Percentiles rank a stretch among this genome's conserved stretches.
These are phyloP conservation scores for Teinopalpus imperialis DNA, from an alignment of 2,888 invertebrate species.

Conservation along the genomic window DNA sequence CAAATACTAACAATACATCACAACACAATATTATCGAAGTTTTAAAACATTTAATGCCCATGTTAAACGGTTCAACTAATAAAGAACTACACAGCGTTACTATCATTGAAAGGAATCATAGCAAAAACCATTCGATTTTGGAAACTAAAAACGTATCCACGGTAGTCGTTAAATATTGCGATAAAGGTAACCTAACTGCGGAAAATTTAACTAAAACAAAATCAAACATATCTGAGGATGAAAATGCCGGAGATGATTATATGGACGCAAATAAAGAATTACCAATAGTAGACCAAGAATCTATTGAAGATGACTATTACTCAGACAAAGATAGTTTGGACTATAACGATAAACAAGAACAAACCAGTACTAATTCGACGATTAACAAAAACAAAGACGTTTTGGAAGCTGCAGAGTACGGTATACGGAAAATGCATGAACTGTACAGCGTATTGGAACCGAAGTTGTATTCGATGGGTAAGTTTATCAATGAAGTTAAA, in stretches of 20 bases:
- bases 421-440: constrained; percentile 85
- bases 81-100: constrained; percentile 73
- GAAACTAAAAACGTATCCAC: constrained; percentile 69
- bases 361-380: constrained; percentile 40
- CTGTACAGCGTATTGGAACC: constrained; percentile 85
- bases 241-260: constrained; percentile 32
- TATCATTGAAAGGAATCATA: constrained; percentile 64
- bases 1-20: constrained; percentile 47
- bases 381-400: constrained; percentile 69
- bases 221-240: constrained; percentile 24
- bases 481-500: no score
- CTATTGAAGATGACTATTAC: constrained; percentile 34
- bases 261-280: constrained; percentile 27
- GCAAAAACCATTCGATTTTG: constrained; percentile 60
- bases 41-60: constrained; percentile 70
- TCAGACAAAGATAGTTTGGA: constrained; percentile 33
- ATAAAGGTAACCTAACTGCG: constrained; percentile 53
- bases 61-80: constrained; percentile 62
- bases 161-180: constrained; percentile 70
- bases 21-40: constrained; percentile 66
- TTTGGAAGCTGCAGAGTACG: constrained; percentile 85
- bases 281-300: constrained; percentile 27
- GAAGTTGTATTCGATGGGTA: constrained; percentile 86
- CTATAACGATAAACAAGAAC: constrained; percentile 37
- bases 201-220: constrained; percentile 29